Conservation (phyloP, 2,797 vertebrate species). For the Capromys pilorides region DNA sequence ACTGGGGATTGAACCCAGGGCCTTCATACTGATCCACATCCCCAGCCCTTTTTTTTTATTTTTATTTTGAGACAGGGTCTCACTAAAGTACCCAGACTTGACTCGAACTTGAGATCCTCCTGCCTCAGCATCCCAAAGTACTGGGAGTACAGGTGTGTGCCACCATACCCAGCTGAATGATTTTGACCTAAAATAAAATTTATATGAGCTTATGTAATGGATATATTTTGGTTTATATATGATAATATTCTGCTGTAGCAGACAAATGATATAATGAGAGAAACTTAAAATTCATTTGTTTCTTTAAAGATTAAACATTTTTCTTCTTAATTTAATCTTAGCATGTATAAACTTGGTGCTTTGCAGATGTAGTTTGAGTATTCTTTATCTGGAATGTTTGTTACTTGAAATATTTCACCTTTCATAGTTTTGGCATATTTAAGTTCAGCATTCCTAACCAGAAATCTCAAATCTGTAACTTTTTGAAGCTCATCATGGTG, state of each 20-base stretch:
- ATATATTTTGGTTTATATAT: slow-evolving; percentile 19
- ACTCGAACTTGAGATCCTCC: background rate
- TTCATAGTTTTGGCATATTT: background rate
- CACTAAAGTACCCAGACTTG: background rate
- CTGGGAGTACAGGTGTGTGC: background rate
- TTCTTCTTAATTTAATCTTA: background rate
- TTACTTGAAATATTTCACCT: background rate
- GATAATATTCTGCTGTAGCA: background rate
- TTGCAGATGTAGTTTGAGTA: background rate
- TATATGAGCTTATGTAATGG: background rate
- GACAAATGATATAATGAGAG: slow-evolving; percentile 10
- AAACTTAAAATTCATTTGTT: background rate
- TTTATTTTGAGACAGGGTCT: background rate
- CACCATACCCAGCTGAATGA: background rate
- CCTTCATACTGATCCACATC: background rate
- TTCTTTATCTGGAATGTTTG: background rate
- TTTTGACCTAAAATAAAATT: slow-evolving; percentile 40
- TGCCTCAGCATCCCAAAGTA: background rate
- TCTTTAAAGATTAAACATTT: slow-evolving; percentile 18
- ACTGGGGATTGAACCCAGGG: background rate
- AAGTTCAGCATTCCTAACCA: background rate
- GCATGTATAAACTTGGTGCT: background rate
- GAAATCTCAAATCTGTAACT: background rate
- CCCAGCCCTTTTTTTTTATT: background rate
- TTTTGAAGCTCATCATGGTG: background rate